A percentile compares a stretch with the other conserved stretches of the same genome.
These are phyloP conservation scores for Magallana nippona DNA, from an alignment of 2,888 invertebrate species.

Conservation along the genomic window DNA sequence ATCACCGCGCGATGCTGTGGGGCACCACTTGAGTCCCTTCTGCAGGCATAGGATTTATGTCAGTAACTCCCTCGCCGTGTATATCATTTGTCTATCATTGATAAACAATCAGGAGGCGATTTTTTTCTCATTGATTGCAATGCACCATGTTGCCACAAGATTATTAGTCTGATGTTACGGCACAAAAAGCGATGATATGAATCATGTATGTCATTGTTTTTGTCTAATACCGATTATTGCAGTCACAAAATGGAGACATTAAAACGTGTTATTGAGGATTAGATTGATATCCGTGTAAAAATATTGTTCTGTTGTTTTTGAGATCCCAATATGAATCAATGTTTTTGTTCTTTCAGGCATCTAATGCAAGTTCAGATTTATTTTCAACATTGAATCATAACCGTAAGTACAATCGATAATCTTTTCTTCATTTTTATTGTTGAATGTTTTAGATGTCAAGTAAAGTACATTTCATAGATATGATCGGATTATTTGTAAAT, in stretches of 20 bases:
- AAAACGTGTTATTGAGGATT: not conserved
- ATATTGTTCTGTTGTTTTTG: not conserved
- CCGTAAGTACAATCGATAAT: conserved; percentile 46
- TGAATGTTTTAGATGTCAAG: not conserved
- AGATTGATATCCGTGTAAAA: not conserved
- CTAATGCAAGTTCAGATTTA: conserved; percentile 69
- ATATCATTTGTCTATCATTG: conserved; percentile 25
- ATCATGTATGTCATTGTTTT: conserved; percentile 20
- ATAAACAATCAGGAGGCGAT: conserved; percentile 11
- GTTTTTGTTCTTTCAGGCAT: conserved; percentile 65
- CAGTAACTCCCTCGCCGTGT: conserved; percentile 16
- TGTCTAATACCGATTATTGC: not conserved
- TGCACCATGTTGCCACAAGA: conserved; percentile 17
- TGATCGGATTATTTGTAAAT: no score
- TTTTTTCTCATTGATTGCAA: conserved; percentile 21
- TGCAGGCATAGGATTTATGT: conserved; percentile 25
- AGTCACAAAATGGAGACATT: not conserved
- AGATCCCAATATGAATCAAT: not conserved
- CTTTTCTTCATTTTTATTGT: no score
- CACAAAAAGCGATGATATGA: not conserved
- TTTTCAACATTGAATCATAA: conserved; percentile 54
- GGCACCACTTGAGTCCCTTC: conserved; percentile 31
- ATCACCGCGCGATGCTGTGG: conserved; percentile 5
- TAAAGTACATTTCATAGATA: no score
- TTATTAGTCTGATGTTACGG: conserved; percentile 15